Percentiles rank a stretch among this genome's conserved stretches.
These are phyloP conservation scores for Blastobasis adustella DNA, from an alignment of 2,888 invertebrate species.

Conservation along the genomic window DNA sequence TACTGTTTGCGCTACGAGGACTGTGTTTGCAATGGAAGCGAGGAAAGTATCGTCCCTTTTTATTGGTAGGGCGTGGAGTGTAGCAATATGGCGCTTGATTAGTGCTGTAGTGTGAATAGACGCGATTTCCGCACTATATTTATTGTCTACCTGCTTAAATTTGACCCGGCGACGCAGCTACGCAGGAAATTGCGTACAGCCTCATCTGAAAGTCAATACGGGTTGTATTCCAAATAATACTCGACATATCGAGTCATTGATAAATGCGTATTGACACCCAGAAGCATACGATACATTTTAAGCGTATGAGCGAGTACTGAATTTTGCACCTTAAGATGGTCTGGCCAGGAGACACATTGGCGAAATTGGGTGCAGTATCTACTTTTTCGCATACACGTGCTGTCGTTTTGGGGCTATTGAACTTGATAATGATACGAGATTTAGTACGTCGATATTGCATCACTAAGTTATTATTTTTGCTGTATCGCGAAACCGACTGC, in stretches of 20 bases:
- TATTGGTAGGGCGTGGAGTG: not conserved
- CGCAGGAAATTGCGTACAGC: slow-evolving; percentile 31
- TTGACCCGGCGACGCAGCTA: slow-evolving; percentile 36
- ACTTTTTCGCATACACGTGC: slow-evolving; percentile 71
- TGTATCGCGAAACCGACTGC: slow-evolving; percentile 8
- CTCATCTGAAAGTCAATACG: slow-evolving; percentile 44
- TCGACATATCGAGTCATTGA: slow-evolving; percentile 53
- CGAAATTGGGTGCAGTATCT: slow-evolving; percentile 36
- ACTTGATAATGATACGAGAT: slow-evolving; percentile 70
- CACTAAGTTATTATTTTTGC: slow-evolving; percentile 42
- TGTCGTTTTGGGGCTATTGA: slow-evolving; percentile 67
- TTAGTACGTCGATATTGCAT: slow-evolving; percentile 59
- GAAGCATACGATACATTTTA: slow-evolving; percentile 58
- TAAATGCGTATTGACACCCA: slow-evolving; percentile 60
- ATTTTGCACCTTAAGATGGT: slow-evolving; percentile 59
- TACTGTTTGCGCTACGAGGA: slow-evolving; percentile 56
- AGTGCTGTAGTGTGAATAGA: no score
- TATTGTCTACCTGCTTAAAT: slow-evolving; percentile 14
- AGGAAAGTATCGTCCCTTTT: slow-evolving; percentile 65
- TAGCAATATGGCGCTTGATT: not conserved
- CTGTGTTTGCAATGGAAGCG: slow-evolving; percentile 66
- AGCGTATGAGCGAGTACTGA: slow-evolving; percentile 31
- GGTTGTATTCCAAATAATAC: slow-evolving; percentile 31
- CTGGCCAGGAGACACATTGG: slow-evolving; percentile 50
- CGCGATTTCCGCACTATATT: no score